These are phyloP conservation scores for Pantala flavescens DNA, from an alignment of 1,140 invertebrate genomes.

Conservation along the genomic window DNA sequence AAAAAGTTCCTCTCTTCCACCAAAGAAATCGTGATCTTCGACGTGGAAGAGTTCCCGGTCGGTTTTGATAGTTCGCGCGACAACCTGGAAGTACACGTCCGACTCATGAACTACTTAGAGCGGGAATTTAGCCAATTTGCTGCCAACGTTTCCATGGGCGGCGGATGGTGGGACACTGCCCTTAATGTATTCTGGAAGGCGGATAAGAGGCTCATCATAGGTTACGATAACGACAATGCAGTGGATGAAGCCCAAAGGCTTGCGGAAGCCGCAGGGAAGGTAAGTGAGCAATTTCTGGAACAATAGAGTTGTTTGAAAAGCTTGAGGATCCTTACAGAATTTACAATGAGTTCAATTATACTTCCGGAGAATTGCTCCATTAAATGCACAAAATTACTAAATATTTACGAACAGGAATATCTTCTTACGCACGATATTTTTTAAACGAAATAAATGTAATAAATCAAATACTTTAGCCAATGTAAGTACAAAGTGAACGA, in stretches of 20 bases:
- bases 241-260: slow-evolving; percentile 21
- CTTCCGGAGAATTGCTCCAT: too few relatives aligned
- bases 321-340: too few relatives aligned
- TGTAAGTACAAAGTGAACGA: too few relatives aligned
- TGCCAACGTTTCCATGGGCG: slow-evolving; percentile 33
- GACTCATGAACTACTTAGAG: slow-evolving; percentile 39
- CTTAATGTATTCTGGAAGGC: slow-evolving; percentile 41
- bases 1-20: slow-evolving; percentile 44
- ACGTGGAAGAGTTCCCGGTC: slow-evolving; percentile 49
- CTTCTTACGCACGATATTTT: too few relatives aligned
- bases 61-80: slow-evolving; percentile 39
- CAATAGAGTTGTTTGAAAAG: not conserved
- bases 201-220: slow-evolving; percentile 42
- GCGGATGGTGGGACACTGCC: slow-evolving; percentile 33
- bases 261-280: not conserved
- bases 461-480: too few relatives aligned
- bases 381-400: too few relatives aligned
- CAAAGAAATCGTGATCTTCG: slow-evolving; percentile 52
- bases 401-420: too few relatives aligned
- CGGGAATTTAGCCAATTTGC: slow-evolving; percentile 39
- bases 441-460: too few relatives aligned
- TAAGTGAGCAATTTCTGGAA: not conserved
- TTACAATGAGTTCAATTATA: too few relatives aligned
- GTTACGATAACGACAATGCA: slow-evolving; percentile 40
- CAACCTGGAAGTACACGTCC: slow-evolving; percentile 35